phyloP scores from a whole-genome alignment of 30 jellyfish, hydroid and myxozoan species.

The Aurelia coerulea region DNA sequence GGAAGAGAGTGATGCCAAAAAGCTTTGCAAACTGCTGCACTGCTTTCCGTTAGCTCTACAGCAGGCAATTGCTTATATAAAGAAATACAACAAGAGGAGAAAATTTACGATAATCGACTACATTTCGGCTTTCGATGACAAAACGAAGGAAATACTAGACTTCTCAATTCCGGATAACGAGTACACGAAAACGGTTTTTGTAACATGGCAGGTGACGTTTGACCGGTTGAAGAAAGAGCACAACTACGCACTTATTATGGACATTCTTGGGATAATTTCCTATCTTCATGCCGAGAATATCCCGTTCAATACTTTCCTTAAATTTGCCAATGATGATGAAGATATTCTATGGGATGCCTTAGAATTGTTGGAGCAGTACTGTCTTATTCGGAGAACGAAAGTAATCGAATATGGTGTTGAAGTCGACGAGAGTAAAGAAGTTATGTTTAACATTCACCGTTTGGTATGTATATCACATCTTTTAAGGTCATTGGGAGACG shows the following conservation, averaged over 20 bases:
- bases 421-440: background rate
- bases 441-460: constrained; percentile 40
- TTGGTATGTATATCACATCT: constrained; percentile 18
- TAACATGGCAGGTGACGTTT: constrained; percentile 64
- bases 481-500: too few species aligned
- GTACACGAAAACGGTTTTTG: constrained; percentile 50
- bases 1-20: constrained; percentile 21
- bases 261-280: constrained; percentile 30
- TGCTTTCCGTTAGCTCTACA: constrained; percentile 74
- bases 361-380: constrained; percentile 42
- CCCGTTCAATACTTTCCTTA: constrained; percentile 48
- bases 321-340: constrained; percentile 15
- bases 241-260: background rate
- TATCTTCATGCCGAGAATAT: constrained; percentile 59
- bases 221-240: constrained; percentile 36
- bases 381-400: constrained; percentile 7
- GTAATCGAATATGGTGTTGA: background rate
- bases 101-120: constrained; percentile 41
- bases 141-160: constrained; percentile 27
- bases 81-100: constrained; percentile 20
- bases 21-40: constrained; percentile 30
- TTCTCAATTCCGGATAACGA: constrained; percentile 23
- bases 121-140: constrained; percentile 31
- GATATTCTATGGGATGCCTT: constrained; percentile 50
- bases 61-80: constrained; percentile 75